phyloP scores from a whole-genome alignment of 2,113 vertebrate genomes.

The Gasterosteus aculeatus region DNA sequence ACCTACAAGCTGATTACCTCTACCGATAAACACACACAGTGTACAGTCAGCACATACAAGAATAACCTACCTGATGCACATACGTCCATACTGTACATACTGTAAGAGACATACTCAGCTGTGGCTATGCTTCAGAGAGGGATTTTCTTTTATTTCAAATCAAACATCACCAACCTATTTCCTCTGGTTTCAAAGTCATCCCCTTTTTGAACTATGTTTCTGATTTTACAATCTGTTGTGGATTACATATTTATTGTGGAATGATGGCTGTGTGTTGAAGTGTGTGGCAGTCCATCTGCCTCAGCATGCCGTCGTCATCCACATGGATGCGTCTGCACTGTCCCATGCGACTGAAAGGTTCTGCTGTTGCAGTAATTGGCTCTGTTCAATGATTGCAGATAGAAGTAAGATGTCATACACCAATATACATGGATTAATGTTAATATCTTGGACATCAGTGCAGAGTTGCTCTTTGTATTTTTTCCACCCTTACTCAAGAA shows the following conservation, averaged over 20 bases:
- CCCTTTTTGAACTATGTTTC: not conserved
- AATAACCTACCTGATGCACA: slow-evolving; percentile 25
- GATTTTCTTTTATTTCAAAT: slow-evolving; percentile 11
- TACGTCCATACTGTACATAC: slow-evolving; percentile 54
- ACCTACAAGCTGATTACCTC: slow-evolving; percentile 94
- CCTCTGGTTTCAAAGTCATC: not conserved
- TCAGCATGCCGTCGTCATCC: not conserved
- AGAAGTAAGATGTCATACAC: not conserved
- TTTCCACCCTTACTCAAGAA: slow-evolving; percentile 15
- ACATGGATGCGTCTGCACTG: not conserved
- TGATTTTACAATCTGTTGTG: slow-evolving; percentile 7
- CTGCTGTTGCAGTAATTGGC: not conserved
- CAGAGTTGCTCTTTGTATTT: slow-evolving; percentile 10
- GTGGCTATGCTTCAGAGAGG: slow-evolving; percentile 5
- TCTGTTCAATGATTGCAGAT: not conserved
- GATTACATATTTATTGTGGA: slow-evolving; percentile 36
- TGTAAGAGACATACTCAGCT: slow-evolving; percentile 33
- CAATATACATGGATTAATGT: not conserved
- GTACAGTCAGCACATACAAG: slow-evolving; percentile 33
- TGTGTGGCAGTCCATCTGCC: not conserved
- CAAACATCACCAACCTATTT: slow-evolving; percentile 1
- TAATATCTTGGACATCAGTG: slow-evolving; percentile 1
- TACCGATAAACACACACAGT: slow-evolving; percentile 84
- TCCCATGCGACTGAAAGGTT: not conserved
- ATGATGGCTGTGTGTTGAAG: not conserved